Percentiles rank a stretch among this genome's conserved stretches.
phyloP scores from a whole-genome alignment of 2,888 invertebrate species.

The Philopedon plagiatum region DNA sequence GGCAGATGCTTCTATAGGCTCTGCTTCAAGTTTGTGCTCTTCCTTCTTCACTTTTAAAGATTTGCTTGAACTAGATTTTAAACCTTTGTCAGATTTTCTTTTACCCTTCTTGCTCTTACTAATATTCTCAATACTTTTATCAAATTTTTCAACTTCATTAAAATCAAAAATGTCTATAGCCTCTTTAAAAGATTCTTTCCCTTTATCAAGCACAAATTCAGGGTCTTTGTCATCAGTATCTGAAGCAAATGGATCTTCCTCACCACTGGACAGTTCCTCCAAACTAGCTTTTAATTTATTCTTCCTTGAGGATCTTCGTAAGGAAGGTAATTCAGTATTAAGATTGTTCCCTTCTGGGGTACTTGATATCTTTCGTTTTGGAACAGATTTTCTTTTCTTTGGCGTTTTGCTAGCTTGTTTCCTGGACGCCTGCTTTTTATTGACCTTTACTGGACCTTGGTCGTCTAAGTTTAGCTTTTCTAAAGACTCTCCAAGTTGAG shows the following conservation, averaged over 20 bases:
- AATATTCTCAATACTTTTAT: neutral
- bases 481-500: neutral
- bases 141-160: slow-evolving; percentile 38
- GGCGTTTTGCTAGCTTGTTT: slow-evolving; percentile 17
- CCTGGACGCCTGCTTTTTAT: slow-evolving; percentile 8
- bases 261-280: slow-evolving; percentile 57
- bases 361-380: neutral
- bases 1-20: slow-evolving; percentile 53
- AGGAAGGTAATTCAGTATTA: neutral
- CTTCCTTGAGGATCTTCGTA: slow-evolving; percentile 55
- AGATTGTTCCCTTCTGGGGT: neutral
- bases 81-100: slow-evolving; percentile 3
- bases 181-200: slow-evolving; percentile 36
- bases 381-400: neutral
- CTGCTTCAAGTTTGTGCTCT: slow-evolving; percentile 34
- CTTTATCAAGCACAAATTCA: slow-evolving; percentile 53
- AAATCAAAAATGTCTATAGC: slow-evolving; percentile 5
- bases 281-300: slow-evolving; percentile 56
- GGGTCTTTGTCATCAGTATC: slow-evolving; percentile 61
- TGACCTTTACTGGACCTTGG: neutral
- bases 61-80: neutral
- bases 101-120: slow-evolving; percentile 17
- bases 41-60: slow-evolving; percentile 30
- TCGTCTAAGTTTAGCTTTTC: slow-evolving; percentile 11
- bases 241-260: slow-evolving; percentile 60